phyloP scores from a whole-genome alignment of 2,888 invertebrate species.

The Apotomis turbidana region DNA sequence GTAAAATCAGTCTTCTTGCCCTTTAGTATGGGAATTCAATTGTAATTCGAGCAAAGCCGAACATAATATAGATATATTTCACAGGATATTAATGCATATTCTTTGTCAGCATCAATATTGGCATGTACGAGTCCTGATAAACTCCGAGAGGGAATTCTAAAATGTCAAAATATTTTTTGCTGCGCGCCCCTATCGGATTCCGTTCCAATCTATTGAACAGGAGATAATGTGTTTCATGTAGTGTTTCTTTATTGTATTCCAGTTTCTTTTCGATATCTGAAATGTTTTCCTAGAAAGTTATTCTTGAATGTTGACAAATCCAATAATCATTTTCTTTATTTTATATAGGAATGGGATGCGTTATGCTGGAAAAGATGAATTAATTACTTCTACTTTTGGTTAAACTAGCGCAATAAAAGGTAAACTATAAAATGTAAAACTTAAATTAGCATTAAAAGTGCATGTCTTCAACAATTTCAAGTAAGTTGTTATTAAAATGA shows the following conservation, averaged over 20 bases:
- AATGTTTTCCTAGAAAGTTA: neutral
- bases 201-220: slow-evolving; percentile 34
- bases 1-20: too few species aligned
- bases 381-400: too few species aligned
- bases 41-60: too few species aligned
- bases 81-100: neutral
- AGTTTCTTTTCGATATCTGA: neutral
- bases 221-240: slow-evolving; percentile 26
- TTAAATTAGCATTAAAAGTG: too few species aligned
- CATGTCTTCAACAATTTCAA: too few species aligned
- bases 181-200: slow-evolving; percentile 15
- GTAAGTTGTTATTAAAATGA: too few species aligned
- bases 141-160: slow-evolving; percentile 25
- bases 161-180: slow-evolving; percentile 33
- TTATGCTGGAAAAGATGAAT: too few species aligned
- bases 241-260: slow-evolving; percentile 5
- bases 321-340: neutral
- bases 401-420: too few species aligned
- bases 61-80: neutral
- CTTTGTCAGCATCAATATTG: slow-evolving; percentile 16
- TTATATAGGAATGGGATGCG: too few species aligned
- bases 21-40: too few species aligned
- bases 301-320: neutral
- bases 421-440: too few species aligned
- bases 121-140: slow-evolving; percentile 22